phyloP scores from a whole-genome alignment of 2,797 vertebrate genomes.

The Phoeniculus purpureus region DNA sequence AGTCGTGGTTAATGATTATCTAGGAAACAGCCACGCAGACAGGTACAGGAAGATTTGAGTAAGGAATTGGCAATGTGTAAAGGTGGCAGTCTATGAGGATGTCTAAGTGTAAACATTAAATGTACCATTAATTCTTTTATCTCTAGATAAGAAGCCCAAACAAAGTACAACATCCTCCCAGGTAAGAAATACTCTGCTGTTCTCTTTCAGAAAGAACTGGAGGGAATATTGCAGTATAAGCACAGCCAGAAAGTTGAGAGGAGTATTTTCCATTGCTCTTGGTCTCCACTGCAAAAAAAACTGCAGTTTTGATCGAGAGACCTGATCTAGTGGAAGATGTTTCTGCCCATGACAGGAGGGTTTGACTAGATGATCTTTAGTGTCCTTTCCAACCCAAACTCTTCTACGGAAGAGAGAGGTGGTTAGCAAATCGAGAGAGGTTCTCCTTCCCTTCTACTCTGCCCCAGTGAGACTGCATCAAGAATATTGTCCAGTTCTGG shows the following conservation, averaged over 20 bases:
- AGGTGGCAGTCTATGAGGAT: neutral
- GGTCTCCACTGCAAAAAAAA: neutral
- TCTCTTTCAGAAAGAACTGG: neutral
- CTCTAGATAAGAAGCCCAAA: constrained; percentile 47
- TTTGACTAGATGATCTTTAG: neutral
- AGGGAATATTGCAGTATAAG: neutral
- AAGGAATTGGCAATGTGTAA: neutral
- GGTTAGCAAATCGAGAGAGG: too few species aligned
- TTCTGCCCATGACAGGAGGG: neutral
- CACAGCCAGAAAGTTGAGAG: neutral
- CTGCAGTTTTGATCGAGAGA: neutral
- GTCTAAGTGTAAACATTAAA: neutral
- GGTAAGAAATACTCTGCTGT: constrained; percentile 49
- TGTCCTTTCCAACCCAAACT: neutral
- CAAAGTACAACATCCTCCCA: constrained; percentile 65
- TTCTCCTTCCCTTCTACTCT: too few species aligned
- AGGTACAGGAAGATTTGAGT: neutral
- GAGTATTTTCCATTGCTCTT: neutral
- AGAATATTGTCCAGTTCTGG: too few species aligned
- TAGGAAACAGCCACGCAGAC: neutral
- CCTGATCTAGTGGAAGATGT: neutral
- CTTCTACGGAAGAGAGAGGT: neutral
- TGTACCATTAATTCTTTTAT: constrained; percentile 5
- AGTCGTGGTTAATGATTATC: neutral
- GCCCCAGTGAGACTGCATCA: too few species aligned